Evolutionary conservation across 2,113 vertebrate genomes (phyloP).

Genomic region (crab-eating macaque (Macaca fascicularis)): DNA sequence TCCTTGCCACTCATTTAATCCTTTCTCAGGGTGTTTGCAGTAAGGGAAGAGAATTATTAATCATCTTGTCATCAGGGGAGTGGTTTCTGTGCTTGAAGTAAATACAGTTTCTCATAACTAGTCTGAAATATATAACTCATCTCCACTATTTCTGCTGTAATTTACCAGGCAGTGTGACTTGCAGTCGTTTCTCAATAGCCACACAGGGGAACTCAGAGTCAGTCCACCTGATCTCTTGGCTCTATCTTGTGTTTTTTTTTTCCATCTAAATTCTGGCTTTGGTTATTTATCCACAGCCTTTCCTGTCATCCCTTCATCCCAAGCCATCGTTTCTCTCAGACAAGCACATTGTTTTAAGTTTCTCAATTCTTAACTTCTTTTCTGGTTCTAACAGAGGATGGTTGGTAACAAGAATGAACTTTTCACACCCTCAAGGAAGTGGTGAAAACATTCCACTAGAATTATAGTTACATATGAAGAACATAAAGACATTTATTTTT

Average conservation of each 20-base stretch:
- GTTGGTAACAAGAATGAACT: background rate
- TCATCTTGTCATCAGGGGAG: background rate
- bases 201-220: background rate
- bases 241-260: background rate
- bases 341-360: background rate
- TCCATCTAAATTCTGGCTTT: background rate
- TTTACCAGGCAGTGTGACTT: background rate
- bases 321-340: background rate
- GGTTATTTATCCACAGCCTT: background rate
- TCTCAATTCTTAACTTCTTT: background rate
- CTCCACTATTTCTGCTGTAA: background rate
- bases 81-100: conserved; percentile 9
- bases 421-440: background rate
- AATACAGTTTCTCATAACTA: background rate
- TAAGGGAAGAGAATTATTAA: background rate
- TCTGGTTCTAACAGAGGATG: background rate
- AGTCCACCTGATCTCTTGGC: background rate
- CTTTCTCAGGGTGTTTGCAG: background rate
- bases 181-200: background rate
- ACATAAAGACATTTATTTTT: background rate
- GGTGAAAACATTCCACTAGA: background rate
- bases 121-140: background rate
- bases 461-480: background rate
- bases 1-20: background rate
- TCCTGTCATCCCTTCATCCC: background rate